Percentiles rank a stretch among this genome's conserved stretches.
phyloP scores from a whole-genome alignment of 2,797 vertebrate species.

The Sebastes alutus region DNA sequence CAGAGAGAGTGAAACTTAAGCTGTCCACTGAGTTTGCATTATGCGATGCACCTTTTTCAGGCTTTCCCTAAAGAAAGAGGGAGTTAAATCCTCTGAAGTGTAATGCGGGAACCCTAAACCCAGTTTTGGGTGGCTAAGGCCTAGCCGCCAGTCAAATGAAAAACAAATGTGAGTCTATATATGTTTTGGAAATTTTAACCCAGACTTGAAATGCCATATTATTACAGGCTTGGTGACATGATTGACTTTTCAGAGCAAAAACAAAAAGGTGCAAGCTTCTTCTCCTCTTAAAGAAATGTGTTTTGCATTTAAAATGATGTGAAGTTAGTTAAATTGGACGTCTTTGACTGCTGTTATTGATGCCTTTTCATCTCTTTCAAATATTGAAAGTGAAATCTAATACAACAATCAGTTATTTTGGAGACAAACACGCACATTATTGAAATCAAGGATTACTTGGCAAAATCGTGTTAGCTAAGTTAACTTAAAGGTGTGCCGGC shows the following conservation, averaged over 20 bases:
- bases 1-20: constrained; percentile 71
- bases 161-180: constrained; percentile 88
- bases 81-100: constrained; percentile 64
- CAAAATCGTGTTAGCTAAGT: constrained; percentile 61
- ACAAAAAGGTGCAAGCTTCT: constrained; percentile 52
- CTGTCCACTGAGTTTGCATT: constrained; percentile 55
- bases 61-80: constrained; percentile 52
- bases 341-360: constrained; percentile 41
- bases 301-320: constrained; percentile 54
- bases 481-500: constrained; percentile 47
- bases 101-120: constrained; percentile 76
- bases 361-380: constrained; percentile 35
- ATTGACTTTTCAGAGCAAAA: constrained; percentile 45
- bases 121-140: constrained; percentile 77
- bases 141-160: constrained; percentile 82
- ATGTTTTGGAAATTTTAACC: constrained; percentile 74
- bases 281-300: constrained; percentile 52
- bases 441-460: constrained; percentile 67
- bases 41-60: constrained; percentile 64
- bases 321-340: constrained; percentile 31
- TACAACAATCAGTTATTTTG: constrained; percentile 37
- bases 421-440: constrained; percentile 50
- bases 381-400: constrained; percentile 51
- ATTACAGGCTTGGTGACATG: constrained; percentile 75
- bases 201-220: constrained; percentile 75